Evolutionary conservation across 2,888 invertebrate species (phyloP).

Genomic region (Perizoma affinitatum): DNA sequence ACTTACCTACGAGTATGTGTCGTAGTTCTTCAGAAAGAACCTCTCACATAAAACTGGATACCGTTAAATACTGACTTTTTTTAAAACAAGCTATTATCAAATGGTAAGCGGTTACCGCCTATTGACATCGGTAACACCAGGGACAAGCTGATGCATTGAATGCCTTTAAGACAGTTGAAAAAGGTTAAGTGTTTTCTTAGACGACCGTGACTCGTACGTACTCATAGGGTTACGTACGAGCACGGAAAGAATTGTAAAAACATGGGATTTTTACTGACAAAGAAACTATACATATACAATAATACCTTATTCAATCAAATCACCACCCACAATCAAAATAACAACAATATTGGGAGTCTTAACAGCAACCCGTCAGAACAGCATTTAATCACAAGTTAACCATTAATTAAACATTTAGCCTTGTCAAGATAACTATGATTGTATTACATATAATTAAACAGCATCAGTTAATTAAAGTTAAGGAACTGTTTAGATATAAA

Average conservation of each 20-base stretch:
- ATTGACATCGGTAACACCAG: too few relatives aligned
- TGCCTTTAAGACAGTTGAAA: not conserved
- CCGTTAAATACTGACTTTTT: too few relatives aligned
- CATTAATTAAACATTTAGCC: constrained; percentile 32
- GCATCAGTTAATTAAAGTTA: constrained; percentile 28
- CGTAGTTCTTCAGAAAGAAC: too few relatives aligned
- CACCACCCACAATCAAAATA: constrained; percentile 11
- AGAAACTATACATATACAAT: not conserved
- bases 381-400: constrained; percentile 20
- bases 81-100: too few relatives aligned
- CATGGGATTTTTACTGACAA: not conserved
- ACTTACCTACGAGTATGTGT: too few relatives aligned
- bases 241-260: too few relatives aligned
- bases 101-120: too few relatives aligned
- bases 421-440: constrained; percentile 29
- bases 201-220: not conserved
- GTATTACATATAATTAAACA: constrained; percentile 33
- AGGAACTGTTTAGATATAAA: constrained; percentile 33
- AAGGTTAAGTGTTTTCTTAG: not conserved
- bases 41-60: too few relatives aligned
- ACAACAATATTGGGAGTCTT: constrained; percentile 16
- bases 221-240: too few relatives aligned
- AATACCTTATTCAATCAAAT: not conserved
- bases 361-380: constrained; percentile 21
- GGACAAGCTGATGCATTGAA: too few relatives aligned